Evolutionary conservation across 2,888 invertebrate genomes (phyloP).

Genomic region (Pristionchus arcanus): DNA sequence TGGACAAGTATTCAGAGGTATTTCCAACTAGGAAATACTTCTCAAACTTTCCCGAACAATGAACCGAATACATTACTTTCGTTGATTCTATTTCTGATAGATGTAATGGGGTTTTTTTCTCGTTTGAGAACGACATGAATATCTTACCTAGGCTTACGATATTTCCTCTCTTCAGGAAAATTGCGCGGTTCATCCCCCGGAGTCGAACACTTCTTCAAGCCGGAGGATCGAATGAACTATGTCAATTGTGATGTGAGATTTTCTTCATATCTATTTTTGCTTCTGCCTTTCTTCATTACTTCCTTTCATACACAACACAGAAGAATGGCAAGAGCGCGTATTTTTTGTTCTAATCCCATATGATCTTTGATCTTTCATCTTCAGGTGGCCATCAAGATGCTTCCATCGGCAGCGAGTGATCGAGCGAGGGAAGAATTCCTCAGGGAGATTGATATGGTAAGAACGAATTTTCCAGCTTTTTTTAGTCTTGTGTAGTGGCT

Average conservation of each 20-base stretch:
- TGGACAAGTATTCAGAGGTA: conserved; percentile 71
- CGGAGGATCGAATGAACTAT: conserved; percentile 59
- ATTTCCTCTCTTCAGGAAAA: conserved; percentile 64
- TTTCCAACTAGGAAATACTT: not conserved
- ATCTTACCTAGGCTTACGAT: no score
- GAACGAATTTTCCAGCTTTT: no score
- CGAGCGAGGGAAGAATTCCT: conserved; percentile 69
- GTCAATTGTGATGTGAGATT: conserved; percentile 63
- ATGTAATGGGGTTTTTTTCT: not conserved
- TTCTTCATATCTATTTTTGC: not conserved
- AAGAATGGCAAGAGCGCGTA: no score
- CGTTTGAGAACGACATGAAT: not conserved
- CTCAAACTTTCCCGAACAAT: not conserved
- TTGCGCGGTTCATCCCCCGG: conserved; percentile 72
- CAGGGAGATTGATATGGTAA: conserved; percentile 72
- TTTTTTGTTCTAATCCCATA: no score
- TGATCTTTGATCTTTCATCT: conserved; percentile 44
- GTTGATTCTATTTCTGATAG: not conserved
- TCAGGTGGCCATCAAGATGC: conserved; percentile 65
- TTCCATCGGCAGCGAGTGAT: conserved; percentile 73
- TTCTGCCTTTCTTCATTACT: no score
- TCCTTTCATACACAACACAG: no score
- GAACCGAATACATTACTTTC: not conserved
- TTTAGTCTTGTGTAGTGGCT: no score
- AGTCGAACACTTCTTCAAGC: conserved; percentile 68